These are phyloP conservation scores for Andrena dorsata DNA, from an alignment of 2,888 invertebrate genomes.

Conservation along the genomic window DNA sequence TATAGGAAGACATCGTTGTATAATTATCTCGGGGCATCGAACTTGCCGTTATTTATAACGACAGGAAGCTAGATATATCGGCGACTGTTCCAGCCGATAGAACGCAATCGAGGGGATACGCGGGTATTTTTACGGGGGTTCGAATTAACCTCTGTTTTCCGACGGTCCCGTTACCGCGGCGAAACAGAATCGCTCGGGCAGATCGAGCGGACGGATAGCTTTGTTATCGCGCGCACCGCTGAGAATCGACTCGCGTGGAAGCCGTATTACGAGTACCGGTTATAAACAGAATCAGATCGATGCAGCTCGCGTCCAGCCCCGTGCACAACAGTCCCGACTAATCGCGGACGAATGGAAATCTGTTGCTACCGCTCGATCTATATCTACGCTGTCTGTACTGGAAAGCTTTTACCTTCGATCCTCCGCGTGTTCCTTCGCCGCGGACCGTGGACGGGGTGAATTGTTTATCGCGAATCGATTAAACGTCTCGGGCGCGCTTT, in stretches of 20 bases:
- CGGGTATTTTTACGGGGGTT: constrained; percentile 26
- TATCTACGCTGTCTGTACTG: not conserved
- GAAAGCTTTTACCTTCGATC: not conserved
- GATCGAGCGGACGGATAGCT: constrained; percentile 6
- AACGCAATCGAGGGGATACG: constrained; percentile 19
- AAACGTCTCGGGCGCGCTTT: not conserved
- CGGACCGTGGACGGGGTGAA: not conserved
- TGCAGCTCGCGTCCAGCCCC: constrained; percentile 32
- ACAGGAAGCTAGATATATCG: constrained; percentile 26
- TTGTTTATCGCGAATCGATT: not conserved
- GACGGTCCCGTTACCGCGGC: not conserved
- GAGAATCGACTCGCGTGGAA: constrained; percentile 51
- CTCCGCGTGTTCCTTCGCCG: not conserved
- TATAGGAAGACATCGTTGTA: constrained; percentile 1
- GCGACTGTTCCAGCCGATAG: constrained; percentile 27
- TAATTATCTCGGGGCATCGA: constrained; percentile 35
- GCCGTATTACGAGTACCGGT: constrained; percentile 48
- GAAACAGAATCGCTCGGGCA: not conserved
- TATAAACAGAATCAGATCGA: constrained; percentile 67
- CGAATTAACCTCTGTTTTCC: constrained; percentile 5
- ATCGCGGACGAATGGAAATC: constrained; percentile 37
- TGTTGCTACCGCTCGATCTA: constrained; percentile 5
- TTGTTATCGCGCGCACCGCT: constrained; percentile 30
- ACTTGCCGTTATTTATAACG: constrained; percentile 48
- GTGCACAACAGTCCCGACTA: constrained; percentile 34